These are phyloP conservation scores for Anguilla megastoma DNA, from an alignment of 2,797 vertebrate genomes.

Conservation along the genomic window DNA sequence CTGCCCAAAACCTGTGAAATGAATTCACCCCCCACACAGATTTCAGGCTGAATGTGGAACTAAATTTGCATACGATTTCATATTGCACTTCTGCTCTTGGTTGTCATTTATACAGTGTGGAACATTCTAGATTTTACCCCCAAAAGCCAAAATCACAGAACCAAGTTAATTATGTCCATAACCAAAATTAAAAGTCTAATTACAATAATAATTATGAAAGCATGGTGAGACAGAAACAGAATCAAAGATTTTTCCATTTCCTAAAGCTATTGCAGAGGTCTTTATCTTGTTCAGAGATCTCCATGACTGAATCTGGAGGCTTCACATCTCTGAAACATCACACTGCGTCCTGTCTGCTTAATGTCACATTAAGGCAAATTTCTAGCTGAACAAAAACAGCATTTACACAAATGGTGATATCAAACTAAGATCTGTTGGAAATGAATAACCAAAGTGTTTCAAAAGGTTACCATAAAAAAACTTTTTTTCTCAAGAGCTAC, in stretches of 20 bases:
- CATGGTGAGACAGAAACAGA: neutral
- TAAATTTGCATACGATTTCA: neutral
- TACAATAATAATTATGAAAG: slow-evolving; percentile 10
- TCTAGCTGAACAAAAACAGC: slow-evolving; percentile 26
- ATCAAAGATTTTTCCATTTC: neutral
- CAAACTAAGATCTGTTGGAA: slow-evolving; percentile 25
- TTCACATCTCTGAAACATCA: neutral
- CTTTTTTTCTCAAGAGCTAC: neutral
- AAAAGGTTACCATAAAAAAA: neutral
- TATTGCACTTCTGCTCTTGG: slow-evolving; percentile 12
- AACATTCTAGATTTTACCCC: neutral
- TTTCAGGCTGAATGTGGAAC: neutral
- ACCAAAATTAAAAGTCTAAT: neutral
- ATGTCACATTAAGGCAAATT: slow-evolving; percentile 66
- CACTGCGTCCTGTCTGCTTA: slow-evolving; percentile 34
- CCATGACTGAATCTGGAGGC: neutral
- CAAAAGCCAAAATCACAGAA: neutral
- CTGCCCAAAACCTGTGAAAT: neutral
- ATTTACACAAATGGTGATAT: slow-evolving; percentile 37
- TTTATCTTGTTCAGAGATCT: slow-evolving; percentile 11
- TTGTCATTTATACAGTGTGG: slow-evolving; percentile 12
- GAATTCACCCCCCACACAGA: neutral
- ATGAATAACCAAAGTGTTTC: slow-evolving; percentile 21
- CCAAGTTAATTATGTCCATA: neutral
- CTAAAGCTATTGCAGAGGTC: slow-evolving; percentile 13